Percentiles rank a stretch among this genome's conserved stretches.
Conservation (phyloP, 2,888 invertebrate genomes). For the Rhimphoctona megacephalus region DNA sequence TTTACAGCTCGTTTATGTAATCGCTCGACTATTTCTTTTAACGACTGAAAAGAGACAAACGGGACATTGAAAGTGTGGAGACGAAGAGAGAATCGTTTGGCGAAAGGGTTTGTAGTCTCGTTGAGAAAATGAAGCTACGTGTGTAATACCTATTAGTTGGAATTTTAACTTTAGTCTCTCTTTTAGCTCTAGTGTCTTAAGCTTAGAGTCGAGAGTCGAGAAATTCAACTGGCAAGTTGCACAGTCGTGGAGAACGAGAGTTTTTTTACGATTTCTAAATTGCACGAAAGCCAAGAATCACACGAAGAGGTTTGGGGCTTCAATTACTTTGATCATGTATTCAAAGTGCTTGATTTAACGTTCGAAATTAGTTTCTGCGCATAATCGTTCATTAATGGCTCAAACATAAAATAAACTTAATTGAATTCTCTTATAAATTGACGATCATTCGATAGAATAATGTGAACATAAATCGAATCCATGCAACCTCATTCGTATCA, state of each 20-base stretch:
- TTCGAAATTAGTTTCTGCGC: background rate
- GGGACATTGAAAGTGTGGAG: background rate
- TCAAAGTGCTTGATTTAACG: conserved; percentile 6
- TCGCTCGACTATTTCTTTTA: conserved; percentile 43
- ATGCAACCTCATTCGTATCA: background rate
- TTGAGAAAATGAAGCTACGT: conserved; percentile 54
- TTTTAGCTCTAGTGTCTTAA: conserved; percentile 34
- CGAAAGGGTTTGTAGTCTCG: conserved; percentile 16
- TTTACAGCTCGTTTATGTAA: conserved; percentile 46
- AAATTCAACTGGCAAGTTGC: background rate
- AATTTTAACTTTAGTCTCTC: conserved; percentile 33
- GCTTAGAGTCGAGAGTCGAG: conserved; percentile 10
- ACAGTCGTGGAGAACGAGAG: background rate
- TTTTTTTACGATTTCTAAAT: conserved; percentile 38
- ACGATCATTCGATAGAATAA: background rate
- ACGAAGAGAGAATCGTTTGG: conserved; percentile 26
- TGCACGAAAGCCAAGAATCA: conserved; percentile 6
- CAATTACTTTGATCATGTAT: conserved; percentile 34
- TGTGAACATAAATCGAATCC: background rate
- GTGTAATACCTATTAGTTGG: conserved; percentile 33
- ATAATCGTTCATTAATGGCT: background rate
- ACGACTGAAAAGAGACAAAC: conserved; percentile 28
- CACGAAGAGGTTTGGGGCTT: background rate
- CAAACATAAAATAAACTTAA: background rate
- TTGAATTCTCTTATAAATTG: background rate